Evolutionary conservation across 2,888 invertebrate genomes (phyloP), one percentile per base, ranked within the genome.

Genomic region (Euzetes globulus): DNA sequence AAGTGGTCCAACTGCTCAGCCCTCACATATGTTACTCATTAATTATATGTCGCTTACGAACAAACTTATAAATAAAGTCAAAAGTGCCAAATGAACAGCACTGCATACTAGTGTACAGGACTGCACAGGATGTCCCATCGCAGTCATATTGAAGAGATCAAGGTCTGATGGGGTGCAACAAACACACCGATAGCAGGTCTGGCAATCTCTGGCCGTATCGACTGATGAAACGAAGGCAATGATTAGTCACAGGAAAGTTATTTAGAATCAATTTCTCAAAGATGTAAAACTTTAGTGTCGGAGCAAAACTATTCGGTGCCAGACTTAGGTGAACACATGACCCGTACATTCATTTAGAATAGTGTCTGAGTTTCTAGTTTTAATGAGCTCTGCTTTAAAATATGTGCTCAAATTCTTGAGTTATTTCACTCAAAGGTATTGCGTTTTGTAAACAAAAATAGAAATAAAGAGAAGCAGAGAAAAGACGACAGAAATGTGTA

Each of bases 81-180:
- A 33, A 33, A 33, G 5, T 33, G 33, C 41, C 5, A 41, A 41
- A 11, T 41, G 41, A 41, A 41, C 41, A 41, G 7, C 7, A 41
- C 41, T 41, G 41, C 33, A 4, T 33, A 33, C 33, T 41, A 41
- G 41, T 72, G 74, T 63, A 71, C 29, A 19, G 50, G 73, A 75
- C 76, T 73, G 68, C 72, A 72, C 71, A 75, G 75, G 75, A 73
- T 77, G 77, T 74, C 73, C 58, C 70, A 50, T 71, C 41, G 70
- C 29, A 63, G 27, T 29, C 22, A 22, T 63, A 63, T 63, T 27
- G 63, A 63, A 63, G 27, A 63, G 63, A 63, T 63, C 63, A 63
- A 63, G 63, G 63, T 37, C 33, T 33, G 63, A 63, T 33, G 63
- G 63, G 19, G 27, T 33, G 29, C 29, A 11, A 9, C 11, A 13